Base-by-base conservation (phyloP, 2,888 invertebrate genomes). In the Megalurothrips usitatus region DNA sequence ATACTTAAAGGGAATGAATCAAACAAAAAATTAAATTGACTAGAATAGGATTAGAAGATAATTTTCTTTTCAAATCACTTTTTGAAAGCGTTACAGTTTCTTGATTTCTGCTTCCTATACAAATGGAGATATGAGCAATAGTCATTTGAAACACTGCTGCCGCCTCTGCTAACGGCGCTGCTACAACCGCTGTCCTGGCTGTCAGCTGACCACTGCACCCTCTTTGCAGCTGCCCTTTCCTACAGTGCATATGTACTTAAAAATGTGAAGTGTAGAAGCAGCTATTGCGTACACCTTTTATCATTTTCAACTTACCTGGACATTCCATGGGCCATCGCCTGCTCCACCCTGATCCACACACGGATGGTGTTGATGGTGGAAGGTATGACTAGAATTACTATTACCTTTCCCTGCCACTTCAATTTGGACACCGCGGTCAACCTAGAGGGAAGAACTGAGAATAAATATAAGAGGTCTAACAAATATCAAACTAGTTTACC, bases 321-420 rank as follows among this genome's bases (percentile, higher is more conserved):
- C 68, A 75, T 75, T 75, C 68, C 68, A 75, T 26, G 68, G 68
- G 12, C 68, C 68, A 75, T 75, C 68, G 9, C 68, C 68, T 1
- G 68, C 34, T 43, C 34, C 68, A 23, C 68, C 68, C n/a, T n/a
- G n/a, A 75, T 75, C 68, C 68, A 75, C 10, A 26, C 68, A 75
- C 10, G 68, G 68, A 23, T 75, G 58, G 17, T 58, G 58, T 6
- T 58, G 58, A 58, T 58, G 26, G 10, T 23, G 23, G 23, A 26
- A 26, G 68, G 23, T 1, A 10, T 75, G 26, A 23, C 68, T 75
- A 23, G 23, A 75, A 23, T 9, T 11, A 26, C 34, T 6, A 43
- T 43, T 43, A 4, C 34, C 34, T 43, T 43, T 43, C 34, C 34
- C 34, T 4, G 34, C 2, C 34, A 43, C 68, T 26, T 75, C 68